Evolutionary conservation across 2,888 invertebrate species (phyloP).

Genomic region (Oxyscelio sp.): DNA sequence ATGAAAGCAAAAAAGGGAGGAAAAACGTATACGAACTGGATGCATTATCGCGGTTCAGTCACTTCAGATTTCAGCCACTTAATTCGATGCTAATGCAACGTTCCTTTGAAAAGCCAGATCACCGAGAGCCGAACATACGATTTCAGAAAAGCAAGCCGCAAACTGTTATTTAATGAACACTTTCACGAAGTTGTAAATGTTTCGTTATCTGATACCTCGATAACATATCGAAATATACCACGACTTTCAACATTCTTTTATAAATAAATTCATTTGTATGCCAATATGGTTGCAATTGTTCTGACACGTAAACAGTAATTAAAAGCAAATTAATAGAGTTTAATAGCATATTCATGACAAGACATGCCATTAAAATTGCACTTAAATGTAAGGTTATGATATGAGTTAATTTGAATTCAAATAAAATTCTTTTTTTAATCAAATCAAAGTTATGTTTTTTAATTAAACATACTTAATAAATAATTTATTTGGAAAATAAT

Average conservation of each 20-base stretch:
- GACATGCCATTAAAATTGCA: too few relatives aligned
- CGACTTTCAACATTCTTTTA: slow-evolving; percentile 11
- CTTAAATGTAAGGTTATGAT: too few relatives aligned
- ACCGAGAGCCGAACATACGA: neutral
- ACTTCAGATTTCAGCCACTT: neutral
- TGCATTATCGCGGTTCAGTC: slow-evolving; percentile 35
- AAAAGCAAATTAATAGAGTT: too few relatives aligned
- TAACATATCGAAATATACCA: slow-evolving; percentile 57
- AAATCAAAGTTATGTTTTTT: too few relatives aligned
- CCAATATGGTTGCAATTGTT: too few relatives aligned
- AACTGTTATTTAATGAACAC: slow-evolving; percentile 43
- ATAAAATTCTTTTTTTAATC: too few relatives aligned
- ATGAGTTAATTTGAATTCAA: too few relatives aligned
- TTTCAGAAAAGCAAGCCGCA: slow-evolving; percentile 21
- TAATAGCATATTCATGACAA: too few relatives aligned
- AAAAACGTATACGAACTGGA: slow-evolving; percentile 43
- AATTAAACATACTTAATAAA: too few relatives aligned
- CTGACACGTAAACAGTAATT: too few relatives aligned
- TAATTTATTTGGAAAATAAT: too few relatives aligned
- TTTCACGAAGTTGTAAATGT: slow-evolving; percentile 46
- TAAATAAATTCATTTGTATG: too few relatives aligned
- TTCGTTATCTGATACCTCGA: slow-evolving; percentile 69
- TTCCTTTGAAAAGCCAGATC: neutral
- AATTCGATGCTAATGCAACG: neutral
- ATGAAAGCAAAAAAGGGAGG: neutral